A percentile compares a stretch with the other conserved stretches of the same genome.
These are phyloP conservation scores for Scopus umbretta DNA, from an alignment of 2,113 vertebrate species.

Conservation along the genomic window DNA sequence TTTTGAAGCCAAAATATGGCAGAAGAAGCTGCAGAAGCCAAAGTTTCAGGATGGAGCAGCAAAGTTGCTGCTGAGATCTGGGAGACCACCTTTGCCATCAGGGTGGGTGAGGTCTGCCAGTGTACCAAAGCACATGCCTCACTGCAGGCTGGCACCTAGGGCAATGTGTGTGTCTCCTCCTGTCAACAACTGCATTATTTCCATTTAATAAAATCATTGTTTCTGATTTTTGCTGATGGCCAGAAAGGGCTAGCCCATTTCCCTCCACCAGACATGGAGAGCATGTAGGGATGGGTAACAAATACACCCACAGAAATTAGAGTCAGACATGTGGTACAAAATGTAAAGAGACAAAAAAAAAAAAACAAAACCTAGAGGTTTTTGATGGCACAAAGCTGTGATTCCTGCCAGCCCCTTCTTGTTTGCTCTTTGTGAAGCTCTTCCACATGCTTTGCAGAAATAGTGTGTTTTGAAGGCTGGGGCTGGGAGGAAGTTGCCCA, in stretches of 20 bases:
- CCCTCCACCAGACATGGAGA: accelerated
- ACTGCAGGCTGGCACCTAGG: neutral
- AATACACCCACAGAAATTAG: neutral
- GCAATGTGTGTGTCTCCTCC: neutral
- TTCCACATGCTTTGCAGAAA: neutral
- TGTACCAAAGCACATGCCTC: neutral
- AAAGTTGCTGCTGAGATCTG: neutral
- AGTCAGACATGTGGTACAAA: neutral
- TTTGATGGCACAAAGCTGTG: neutral
- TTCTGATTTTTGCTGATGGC: neutral
- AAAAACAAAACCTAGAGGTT: neutral
- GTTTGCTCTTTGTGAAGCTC: neutral
- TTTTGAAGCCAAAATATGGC: neutral
- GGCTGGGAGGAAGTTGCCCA: no score
- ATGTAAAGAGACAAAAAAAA: neutral
- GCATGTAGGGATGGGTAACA: neutral
- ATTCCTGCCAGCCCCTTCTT: neutral
- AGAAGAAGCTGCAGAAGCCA: neutral
- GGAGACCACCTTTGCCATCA: neutral
- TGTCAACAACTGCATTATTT: neutral
- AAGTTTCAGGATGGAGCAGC: neutral
- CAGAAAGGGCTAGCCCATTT: neutral
- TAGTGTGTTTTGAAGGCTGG: neutral
- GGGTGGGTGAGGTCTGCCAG: neutral
- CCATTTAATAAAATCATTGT: neutral